Conservation (phyloP, 2,797 vertebrate species). For the Muscicapa comitata region DNA sequence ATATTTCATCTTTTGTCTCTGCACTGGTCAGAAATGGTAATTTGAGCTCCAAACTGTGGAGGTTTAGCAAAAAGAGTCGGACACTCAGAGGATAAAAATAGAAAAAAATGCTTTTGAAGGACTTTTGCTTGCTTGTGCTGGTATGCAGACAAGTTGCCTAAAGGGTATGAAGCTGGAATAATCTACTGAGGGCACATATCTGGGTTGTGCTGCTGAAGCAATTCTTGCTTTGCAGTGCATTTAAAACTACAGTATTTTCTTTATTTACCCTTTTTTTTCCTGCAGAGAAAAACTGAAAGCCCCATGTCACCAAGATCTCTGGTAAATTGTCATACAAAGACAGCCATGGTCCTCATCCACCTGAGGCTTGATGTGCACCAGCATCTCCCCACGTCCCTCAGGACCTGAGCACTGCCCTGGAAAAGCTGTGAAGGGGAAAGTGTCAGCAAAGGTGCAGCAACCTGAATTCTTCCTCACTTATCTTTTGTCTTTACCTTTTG, state of each 20-base stretch:
- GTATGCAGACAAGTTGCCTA: neutral
- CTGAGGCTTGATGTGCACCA: neutral
- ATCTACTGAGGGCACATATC: neutral
- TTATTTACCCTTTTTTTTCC: neutral
- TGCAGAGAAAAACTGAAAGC: neutral
- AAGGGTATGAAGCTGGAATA: neutral
- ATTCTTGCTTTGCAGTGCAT: neutral
- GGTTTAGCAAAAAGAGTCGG: neutral
- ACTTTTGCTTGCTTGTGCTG: neutral
- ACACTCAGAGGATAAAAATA: neutral
- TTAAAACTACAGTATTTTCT: neutral
- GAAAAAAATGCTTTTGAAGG: neutral
- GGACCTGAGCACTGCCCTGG: neutral
- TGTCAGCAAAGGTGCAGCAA: neutral
- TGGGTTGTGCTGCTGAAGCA: neutral
- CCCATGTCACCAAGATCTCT: neutral
- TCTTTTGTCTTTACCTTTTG: neutral
- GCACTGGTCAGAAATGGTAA: slow-evolving; percentile 54
- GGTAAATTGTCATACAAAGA: neutral
- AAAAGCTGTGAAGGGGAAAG: neutral
- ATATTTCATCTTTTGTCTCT: slow-evolving; percentile 55
- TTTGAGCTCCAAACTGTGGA: neutral
- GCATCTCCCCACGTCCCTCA: neutral
- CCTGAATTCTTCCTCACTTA: neutral
- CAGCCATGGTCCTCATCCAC: neutral